Conservation (phyloP, 37 sponge, comb jelly and placozoan genomes). For the Amphimedon queenslandica region DNA sequence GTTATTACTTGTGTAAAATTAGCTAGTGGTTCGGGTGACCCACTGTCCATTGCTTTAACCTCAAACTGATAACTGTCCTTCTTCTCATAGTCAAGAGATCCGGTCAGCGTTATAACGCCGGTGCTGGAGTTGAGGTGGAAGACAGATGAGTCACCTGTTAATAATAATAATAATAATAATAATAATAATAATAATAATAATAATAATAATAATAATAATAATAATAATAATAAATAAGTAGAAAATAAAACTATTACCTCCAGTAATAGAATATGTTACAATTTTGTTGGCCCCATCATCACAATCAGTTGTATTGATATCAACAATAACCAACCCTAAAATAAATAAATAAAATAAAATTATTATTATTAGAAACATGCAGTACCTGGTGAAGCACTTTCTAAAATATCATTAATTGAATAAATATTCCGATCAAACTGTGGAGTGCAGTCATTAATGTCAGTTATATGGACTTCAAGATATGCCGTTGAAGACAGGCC, state of each 20-base stretch:
- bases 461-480: conserved; percentile 10
- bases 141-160: conserved; percentile 15
- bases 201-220: too few species aligned
- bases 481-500: not conserved
- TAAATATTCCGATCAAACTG: not conserved
- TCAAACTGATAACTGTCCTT: conserved; percentile 5
- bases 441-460: conserved; percentile 59
- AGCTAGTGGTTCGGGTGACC: conserved; percentile 13
- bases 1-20: too few species aligned
- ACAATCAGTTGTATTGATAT: conserved; percentile 26
- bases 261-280: conserved; percentile 25
- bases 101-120: conserved; percentile 17
- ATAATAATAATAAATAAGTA: not conserved
- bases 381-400: not conserved
- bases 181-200: not conserved
- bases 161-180: not conserved
- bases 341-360: not conserved
- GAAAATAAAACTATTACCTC: conserved; percentile 6
- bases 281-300: conserved; percentile 39
- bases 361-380: too few species aligned
- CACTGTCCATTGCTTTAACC: conserved; percentile 40
- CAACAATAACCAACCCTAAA: conserved; percentile 13
- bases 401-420: not conserved
- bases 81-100: conserved; percentile 19
- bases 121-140: conserved; percentile 9